These are phyloP conservation scores for Idaea biselata DNA, from an alignment of 2,888 invertebrate species.

Conservation along the genomic window DNA sequence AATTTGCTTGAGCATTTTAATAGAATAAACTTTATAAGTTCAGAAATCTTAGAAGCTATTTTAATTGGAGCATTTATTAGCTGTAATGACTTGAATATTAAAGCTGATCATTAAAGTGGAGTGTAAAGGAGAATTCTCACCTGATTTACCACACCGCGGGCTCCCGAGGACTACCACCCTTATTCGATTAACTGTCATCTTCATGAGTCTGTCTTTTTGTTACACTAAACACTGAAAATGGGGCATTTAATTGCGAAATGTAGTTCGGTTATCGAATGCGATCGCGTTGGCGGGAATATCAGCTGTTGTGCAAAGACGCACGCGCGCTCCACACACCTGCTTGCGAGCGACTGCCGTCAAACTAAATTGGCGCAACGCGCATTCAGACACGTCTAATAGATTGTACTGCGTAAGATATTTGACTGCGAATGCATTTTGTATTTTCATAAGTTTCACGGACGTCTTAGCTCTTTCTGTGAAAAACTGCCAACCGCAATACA, in stretches of 20 bases:
- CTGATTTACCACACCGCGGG: constrained; percentile 88
- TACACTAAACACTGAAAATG: constrained; percentile 40
- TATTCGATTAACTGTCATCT: constrained; percentile 90
- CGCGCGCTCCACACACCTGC: constrained; percentile 76
- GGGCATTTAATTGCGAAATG: constrained; percentile 42
- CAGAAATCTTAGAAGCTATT: constrained; percentile 8
- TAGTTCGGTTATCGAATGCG: constrained; percentile 40
- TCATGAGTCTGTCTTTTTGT: constrained; percentile 68
- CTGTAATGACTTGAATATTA: constrained; percentile 15
- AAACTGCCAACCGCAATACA: constrained; percentile 7
- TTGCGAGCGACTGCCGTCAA: constrained; percentile 72
- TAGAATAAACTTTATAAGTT: constrained; percentile 16
- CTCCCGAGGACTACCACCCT: constrained; percentile 89
- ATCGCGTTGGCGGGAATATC: constrained; percentile 63
- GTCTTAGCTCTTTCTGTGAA: not conserved
- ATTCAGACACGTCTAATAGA: constrained; percentile 58
- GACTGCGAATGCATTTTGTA: constrained; percentile 42
- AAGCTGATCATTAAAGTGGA: not conserved
- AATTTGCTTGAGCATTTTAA: constrained; percentile 33
- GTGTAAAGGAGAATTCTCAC: constrained; percentile 64
- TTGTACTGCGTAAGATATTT: constrained; percentile 48
- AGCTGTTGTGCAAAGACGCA: constrained; percentile 61
- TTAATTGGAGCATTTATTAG: constrained; percentile 21
- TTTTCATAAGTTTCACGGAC: constrained; percentile 30
- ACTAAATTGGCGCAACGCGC: constrained; percentile 70